These are phyloP conservation scores for Muricea muricata DNA, from an alignment of 92 coral and sea anemone genomes.

Conservation along the genomic window DNA sequence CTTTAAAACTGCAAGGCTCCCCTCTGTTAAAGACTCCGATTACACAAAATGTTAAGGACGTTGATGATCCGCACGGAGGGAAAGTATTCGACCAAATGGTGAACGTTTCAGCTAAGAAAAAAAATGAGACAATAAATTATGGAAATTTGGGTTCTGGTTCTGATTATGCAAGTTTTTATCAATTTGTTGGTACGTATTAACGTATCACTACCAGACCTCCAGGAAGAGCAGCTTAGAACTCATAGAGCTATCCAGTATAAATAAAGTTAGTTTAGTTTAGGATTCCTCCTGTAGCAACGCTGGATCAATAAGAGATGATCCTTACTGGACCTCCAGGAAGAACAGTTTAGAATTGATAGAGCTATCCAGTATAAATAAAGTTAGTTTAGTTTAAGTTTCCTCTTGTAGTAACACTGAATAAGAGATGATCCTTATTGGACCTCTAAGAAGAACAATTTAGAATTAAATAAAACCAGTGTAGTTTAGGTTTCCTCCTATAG, in stretches of 20 bases:
- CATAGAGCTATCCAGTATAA: background rate
- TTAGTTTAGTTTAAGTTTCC: no score
- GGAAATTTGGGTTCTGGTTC: constrained; percentile 80
- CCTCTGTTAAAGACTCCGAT: constrained; percentile 12
- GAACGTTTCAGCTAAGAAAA: no score
- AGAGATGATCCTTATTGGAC: constrained; percentile 84
- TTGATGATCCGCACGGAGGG: constrained; percentile 53
- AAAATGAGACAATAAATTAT: constrained; percentile 49
- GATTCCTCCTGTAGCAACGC: background rate
- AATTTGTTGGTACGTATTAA: background rate
- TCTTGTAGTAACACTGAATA: constrained; percentile 69
- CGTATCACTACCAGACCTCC: no score
- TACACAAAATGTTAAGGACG: background rate
- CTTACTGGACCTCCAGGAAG: background rate
- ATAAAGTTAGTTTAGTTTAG: background rate
- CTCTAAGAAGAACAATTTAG: constrained; percentile 56
- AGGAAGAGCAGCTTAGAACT: no score
- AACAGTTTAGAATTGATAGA: background rate
- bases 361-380: background rate
- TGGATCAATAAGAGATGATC: background rate
- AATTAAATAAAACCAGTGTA: constrained; percentile 37
- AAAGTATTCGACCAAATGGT: constrained; percentile 73
- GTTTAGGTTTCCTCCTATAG: no score
- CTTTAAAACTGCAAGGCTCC: constrained; percentile 35
- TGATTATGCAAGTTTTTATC: constrained; percentile 74